Evolutionary conservation across 2,797 vertebrate genomes (phyloP).

Genomic region (Triplophysa yarkandensis): DNA sequence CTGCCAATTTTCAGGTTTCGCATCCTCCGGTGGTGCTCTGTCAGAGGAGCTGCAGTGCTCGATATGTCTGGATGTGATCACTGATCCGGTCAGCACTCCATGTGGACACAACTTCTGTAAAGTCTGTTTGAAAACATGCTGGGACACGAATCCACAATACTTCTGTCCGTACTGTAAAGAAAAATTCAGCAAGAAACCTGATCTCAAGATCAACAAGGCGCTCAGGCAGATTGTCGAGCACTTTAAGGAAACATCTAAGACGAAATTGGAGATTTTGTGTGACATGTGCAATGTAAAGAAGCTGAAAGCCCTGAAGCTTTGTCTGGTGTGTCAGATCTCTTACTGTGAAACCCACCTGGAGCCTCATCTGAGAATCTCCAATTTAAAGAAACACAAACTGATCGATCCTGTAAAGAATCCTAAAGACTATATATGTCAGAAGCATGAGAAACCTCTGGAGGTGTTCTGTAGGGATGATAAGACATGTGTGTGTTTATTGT

Average conservation of each 20-base stretch:
- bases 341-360: too few relatives aligned
- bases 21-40: not conserved
- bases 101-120: constrained; percentile 46
- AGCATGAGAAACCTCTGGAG: constrained; percentile 44
- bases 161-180: constrained; percentile 34
- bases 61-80: constrained; percentile 28
- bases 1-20: not conserved
- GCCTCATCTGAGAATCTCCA: constrained; percentile 13
- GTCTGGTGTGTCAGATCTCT: constrained; percentile 37
- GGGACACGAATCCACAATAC: not conserved
- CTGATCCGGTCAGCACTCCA: constrained; percentile 46
- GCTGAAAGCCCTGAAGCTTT: constrained; percentile 27
- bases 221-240: constrained; percentile 27
- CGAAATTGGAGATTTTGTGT: constrained; percentile 28
- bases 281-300: constrained; percentile 32
- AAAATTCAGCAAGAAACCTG: constrained; percentile 10
- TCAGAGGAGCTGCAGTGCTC: constrained; percentile 20
- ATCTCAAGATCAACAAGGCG: constrained; percentile 40
- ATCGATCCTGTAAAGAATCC: constrained; percentile 30
- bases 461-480: constrained; percentile 50
- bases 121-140: constrained; percentile 18
- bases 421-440: constrained; percentile 33
- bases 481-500: constrained; percentile 44
- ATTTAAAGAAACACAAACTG: constrained; percentile 50
- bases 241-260: not conserved